These are phyloP conservation scores for Cremastobaeus sp. DNA, from an alignment of 2,888 invertebrate genomes.

Conservation along the genomic window DNA sequence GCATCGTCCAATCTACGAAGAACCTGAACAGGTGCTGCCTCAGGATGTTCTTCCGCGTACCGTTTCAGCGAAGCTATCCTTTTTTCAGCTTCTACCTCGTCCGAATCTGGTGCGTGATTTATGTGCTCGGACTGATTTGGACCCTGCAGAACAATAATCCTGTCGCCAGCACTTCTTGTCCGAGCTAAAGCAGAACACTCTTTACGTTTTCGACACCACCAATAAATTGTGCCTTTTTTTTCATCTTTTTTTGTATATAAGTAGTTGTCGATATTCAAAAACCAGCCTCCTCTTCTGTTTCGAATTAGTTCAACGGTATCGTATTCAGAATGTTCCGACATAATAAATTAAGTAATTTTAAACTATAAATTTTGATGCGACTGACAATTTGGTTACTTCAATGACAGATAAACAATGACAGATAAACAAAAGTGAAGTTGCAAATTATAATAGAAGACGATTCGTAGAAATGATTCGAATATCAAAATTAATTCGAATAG, in stretches of 20 bases:
- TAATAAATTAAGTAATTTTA: no score
- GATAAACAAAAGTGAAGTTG: no score
- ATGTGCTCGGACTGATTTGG: background rate
- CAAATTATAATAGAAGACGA: no score
- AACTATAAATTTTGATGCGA: no score
- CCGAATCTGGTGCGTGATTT: background rate
- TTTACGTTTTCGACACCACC: background rate
- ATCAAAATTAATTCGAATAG: no score
- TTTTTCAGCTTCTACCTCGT: background rate
- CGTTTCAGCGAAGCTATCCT: background rate
- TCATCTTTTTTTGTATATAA: slow-evolving; percentile 1
- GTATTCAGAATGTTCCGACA: no score
- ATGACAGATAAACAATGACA: no score
- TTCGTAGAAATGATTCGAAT: no score
- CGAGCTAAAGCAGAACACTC: background rate
- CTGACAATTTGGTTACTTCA: no score
- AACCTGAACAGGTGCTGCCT: background rate
- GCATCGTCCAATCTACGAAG: background rate
- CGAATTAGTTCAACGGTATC: background rate
- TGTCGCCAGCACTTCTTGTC: background rate
- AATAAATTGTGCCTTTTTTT: slow-evolving; percentile 2
- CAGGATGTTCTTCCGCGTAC: background rate
- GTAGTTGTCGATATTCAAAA: slow-evolving; percentile 7
- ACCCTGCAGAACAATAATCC: background rate
- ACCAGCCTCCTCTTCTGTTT: background rate